A percentile compares a stretch with the other conserved stretches of the same genome.
Conservation (phyloP, 2,797 vertebrate genomes). For the Okamejei kenojei region DNA sequence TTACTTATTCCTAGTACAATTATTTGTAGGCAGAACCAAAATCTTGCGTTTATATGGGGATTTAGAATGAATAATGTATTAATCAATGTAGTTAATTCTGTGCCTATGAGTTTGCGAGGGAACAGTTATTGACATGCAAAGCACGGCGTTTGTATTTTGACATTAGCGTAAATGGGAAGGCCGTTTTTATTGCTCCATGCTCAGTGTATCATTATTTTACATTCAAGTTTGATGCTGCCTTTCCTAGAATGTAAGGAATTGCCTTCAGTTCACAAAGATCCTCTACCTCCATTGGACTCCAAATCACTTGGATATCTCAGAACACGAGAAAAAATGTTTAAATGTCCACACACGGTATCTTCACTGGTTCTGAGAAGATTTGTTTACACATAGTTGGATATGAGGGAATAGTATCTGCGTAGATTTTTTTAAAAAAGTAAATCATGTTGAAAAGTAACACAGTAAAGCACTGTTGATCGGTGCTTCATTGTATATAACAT, state of each 20-base stretch:
- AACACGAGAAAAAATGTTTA: conserved; percentile 30
- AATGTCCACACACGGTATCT: conserved; percentile 33
- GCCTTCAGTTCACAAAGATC: conserved; percentile 83
- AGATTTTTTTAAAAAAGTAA: conserved; percentile 56
- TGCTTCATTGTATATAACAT: conserved; percentile 83
- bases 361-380: conserved; percentile 33
- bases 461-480: conserved; percentile 86
- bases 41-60: conserved; percentile 68
- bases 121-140: conserved; percentile 73
- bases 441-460: conserved; percentile 58
- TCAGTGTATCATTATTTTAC: conserved; percentile 92
- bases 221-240: conserved; percentile 87
- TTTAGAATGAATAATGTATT: conserved; percentile 69
- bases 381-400: conserved; percentile 36
- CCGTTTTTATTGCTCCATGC: conserved; percentile 78
- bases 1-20: conserved; percentile 62
- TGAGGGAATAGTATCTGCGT: conserved; percentile 68
- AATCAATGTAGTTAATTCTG: conserved; percentile 76
- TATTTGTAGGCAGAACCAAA: conserved; percentile 73
- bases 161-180: conserved; percentile 64
- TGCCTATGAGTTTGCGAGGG: conserved; percentile 85
- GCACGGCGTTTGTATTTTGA: conserved; percentile 73
- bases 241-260: conserved; percentile 97
- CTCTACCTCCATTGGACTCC: conserved; percentile 53
- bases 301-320: conserved; percentile 35